phyloP scores from a whole-genome alignment of 2,113 vertebrate species.

The Helogale parvula region DNA sequence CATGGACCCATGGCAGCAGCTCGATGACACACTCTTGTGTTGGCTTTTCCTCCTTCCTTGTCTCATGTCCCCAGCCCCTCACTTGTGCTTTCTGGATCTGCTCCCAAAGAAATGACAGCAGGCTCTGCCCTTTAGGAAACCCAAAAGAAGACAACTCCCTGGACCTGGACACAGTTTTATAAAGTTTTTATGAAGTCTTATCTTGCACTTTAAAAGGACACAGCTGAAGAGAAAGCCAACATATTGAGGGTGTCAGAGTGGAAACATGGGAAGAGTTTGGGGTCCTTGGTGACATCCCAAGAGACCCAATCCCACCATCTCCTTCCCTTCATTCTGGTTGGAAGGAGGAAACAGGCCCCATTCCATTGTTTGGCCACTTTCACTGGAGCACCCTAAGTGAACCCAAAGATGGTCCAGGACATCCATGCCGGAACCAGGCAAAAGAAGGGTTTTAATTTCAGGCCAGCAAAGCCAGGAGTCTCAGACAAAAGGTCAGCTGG shows the following conservation, averaged over 20 bases:
- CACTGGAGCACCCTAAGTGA: background rate
- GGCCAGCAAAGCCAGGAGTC: background rate
- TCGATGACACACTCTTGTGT: accelerated
- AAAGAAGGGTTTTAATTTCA: conserved; percentile 4
- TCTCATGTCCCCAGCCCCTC: background rate
- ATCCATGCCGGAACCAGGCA: background rate
- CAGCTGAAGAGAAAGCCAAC: background rate
- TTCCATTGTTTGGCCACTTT: background rate
- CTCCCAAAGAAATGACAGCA: background rate
- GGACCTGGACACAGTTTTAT: background rate
- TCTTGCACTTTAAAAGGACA: background rate
- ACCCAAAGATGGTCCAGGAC: background rate
- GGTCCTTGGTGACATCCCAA: background rate
- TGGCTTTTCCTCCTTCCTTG: background rate
- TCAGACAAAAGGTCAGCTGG: conserved; percentile 33
- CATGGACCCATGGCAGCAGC: background rate
- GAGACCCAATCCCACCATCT: background rate
- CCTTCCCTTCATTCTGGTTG: background rate
- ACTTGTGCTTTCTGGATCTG: background rate
- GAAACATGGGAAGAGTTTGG: background rate
- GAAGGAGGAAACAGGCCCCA: background rate
- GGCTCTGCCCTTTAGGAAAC: background rate
- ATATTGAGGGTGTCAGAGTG: no score
- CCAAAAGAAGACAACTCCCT: background rate
- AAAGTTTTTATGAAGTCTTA: background rate